Evolutionary conservation across 2,113 vertebrate genomes (phyloP), one percentile per base, ranked within the genome.

Genomic region (Puma concolor): DNA sequence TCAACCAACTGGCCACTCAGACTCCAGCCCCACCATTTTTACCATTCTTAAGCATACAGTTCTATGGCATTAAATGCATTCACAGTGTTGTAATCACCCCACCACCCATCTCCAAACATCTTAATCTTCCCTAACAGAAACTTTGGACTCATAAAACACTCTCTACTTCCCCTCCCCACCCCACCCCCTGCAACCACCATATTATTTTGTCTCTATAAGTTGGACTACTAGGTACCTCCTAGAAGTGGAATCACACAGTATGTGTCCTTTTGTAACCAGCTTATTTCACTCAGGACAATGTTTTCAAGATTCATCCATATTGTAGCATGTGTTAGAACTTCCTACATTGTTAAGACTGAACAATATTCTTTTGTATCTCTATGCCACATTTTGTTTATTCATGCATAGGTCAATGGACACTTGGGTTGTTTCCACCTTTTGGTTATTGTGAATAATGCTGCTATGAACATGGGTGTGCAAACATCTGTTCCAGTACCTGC

Each of bases 141-240:
- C 27, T 88, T 76, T 25, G 2, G 29, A 1, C 54, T 48, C 25
- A 6, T 82, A 60, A 50, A 83, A 69, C 5, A 66, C 12, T 83
- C 71, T 29, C 25, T 57, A 13, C 1, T 17, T 41, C 38, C 29
- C 6, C 27, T 38, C 14, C 36, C 36, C 36, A 2, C 14, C 7
- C 27, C 15, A 4, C 6, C 60, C 23, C 36, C 63, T 17, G n/a
- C 17, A 79, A 27, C n/a, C 57, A 36, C 2, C 17, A 6, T 79
- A 66, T 63, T 76, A 64, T 88, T 88, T 95, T 82, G 25, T 48
- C 33, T 91, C 79, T 80, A 12, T n/a, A 52, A 87, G 88, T 87
- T 33, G 36, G 33, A 52, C 64, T 7, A 4, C 31, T 72, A 21
- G 25, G 23, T 33, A 14, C 29, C 16, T 86, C 83, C 33, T 52